Evolutionary conservation across 2,888 invertebrate genomes (phyloP).

Genomic region (Lordiphosa andalusiaca): DNA sequence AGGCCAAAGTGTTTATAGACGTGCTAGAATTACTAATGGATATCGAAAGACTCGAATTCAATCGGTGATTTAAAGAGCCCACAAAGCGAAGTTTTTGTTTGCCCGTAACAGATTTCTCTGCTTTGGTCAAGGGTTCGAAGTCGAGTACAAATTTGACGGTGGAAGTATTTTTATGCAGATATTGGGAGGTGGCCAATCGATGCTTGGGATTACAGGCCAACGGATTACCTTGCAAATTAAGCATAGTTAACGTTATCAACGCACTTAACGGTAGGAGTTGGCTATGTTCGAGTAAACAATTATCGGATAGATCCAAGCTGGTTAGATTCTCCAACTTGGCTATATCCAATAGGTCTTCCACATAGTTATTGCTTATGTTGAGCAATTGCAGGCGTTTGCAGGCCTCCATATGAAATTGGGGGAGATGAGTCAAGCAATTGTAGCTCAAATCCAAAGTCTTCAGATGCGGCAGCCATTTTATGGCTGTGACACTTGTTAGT

Average conservation of each 20-base stretch:
- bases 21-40: slow-evolving; percentile 47
- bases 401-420: slow-evolving; percentile 82
- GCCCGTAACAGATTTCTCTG: slow-evolving; percentile 82
- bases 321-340: slow-evolving; percentile 82
- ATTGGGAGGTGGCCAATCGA: slow-evolving; percentile 81
- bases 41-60: slow-evolving; percentile 20
- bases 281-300: slow-evolving; percentile 84
- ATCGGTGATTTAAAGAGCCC: slow-evolving; percentile 42
- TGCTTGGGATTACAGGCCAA: slow-evolving; percentile 84
- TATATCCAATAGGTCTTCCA: slow-evolving; percentile 83
- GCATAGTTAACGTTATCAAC: slow-evolving; percentile 81
- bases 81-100: slow-evolving; percentile 73
- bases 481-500: slow-evolving; percentile 81
- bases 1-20: slow-evolving; percentile 71
- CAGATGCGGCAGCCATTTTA: slow-evolving; percentile 83
- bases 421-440: slow-evolving; percentile 83
- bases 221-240: slow-evolving; percentile 84
- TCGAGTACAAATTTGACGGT: slow-evolving; percentile 83
- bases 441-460: slow-evolving; percentile 85
- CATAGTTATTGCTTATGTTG: slow-evolving; percentile 84
- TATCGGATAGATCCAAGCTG: slow-evolving; percentile 84
- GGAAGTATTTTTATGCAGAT: slow-evolving; percentile 82
- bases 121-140: slow-evolving; percentile 81
- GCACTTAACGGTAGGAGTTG: slow-evolving; percentile 82
- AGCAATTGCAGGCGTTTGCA: slow-evolving; percentile 82